A percentile compares a stretch with the other conserved stretches of the same genome.
Conservation (phyloP, 2,113 vertebrate species). For the Hemibagrus wyckioides region DNA sequence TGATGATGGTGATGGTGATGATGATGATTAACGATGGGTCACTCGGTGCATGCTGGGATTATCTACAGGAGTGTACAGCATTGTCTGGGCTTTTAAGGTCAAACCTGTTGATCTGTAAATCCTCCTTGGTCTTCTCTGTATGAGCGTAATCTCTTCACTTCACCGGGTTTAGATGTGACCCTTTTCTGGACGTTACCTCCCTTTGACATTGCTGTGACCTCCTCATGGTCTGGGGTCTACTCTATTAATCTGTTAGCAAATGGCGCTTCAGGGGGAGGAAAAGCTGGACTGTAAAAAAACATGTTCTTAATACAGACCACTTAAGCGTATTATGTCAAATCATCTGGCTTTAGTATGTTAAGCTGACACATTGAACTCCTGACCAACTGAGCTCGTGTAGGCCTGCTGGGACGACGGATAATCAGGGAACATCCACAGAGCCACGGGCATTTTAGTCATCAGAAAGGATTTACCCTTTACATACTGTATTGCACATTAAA, state of each 20-base stretch:
- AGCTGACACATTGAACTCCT: slow-evolving; percentile 45
- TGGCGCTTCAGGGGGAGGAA: not conserved
- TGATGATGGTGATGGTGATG: not conserved
- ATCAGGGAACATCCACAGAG: slow-evolving; percentile 41
- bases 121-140: slow-evolving; percentile 68
- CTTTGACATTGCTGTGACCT: not conserved
- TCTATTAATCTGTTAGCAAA: not conserved
- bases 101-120: slow-evolving; percentile 73
- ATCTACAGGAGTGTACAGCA: slow-evolving; percentile 62
- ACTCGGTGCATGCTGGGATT: slow-evolving; percentile 62
- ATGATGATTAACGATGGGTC: slow-evolving; percentile 42
- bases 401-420: not conserved
- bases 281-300: slow-evolving; percentile 16
- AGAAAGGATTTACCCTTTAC: not conserved
- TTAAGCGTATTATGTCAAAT: slow-evolving; percentile 43
- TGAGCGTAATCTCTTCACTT: slow-evolving; percentile 65
- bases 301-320: slow-evolving; percentile 18
- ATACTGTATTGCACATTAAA: not conserved
- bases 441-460: not conserved
- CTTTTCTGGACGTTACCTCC: not conserved
- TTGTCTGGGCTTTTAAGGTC: slow-evolving; percentile 73
- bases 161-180: slow-evolving; percentile 39
- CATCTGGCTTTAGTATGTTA: slow-evolving; percentile 22
- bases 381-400: slow-evolving; percentile 21
- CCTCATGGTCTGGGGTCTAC: not conserved